Evolutionary conservation across 37 sponge, comb jelly and placozoan species (phyloP), one percentile per base, ranked within the genome.

Genomic region (Haliclona indistincta): DNA sequence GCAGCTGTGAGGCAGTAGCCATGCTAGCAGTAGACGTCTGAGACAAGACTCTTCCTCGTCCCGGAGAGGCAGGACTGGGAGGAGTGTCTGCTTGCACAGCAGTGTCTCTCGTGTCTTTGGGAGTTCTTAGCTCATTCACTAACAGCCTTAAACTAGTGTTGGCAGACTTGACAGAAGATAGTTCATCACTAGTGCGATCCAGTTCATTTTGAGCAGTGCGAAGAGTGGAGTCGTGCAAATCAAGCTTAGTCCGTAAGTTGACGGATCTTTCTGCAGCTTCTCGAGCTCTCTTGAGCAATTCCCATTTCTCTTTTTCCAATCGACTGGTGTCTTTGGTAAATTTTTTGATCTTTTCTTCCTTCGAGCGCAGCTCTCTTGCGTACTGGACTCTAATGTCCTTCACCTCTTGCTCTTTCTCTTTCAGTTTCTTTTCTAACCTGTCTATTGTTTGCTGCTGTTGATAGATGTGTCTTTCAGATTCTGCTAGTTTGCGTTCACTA

Each of bases 291-390:
- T 88, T 91, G 69, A 95, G 63, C 45, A 95, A 66, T 47, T 95
- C 96, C 96, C 96, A 95, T 52, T 88, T 87, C 55, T 95, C 92
- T 67, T 81, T 84, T 70, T 91, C 96, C 54, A 91, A 45, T 8
- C 70, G 61, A 43, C 80, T 73, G 49, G 33, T 71, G 34, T 93
- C 88, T 67, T 64, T 77, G 0, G 54, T 22, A 44, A 81, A 67
- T 41, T 84, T 69, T 36, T 75, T 70, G 25, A 83, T 70, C 49
- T 73, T 54, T 64, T 87, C 93, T 13, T 92, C 85, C 22, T 42
- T 64, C 51, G 84, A 76, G 11, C 74, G 47, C 2, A 74, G 5
- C n/a, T 73, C 67, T 39, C 25, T 70, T 62, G 68, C 73, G 0
- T 49, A 1, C 23, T 30, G 25, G 28, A 19, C 33, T 39, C 51